Conservation (phyloP, 2,888 invertebrate genomes). For the Acanthoscelides obtectus region DNA sequence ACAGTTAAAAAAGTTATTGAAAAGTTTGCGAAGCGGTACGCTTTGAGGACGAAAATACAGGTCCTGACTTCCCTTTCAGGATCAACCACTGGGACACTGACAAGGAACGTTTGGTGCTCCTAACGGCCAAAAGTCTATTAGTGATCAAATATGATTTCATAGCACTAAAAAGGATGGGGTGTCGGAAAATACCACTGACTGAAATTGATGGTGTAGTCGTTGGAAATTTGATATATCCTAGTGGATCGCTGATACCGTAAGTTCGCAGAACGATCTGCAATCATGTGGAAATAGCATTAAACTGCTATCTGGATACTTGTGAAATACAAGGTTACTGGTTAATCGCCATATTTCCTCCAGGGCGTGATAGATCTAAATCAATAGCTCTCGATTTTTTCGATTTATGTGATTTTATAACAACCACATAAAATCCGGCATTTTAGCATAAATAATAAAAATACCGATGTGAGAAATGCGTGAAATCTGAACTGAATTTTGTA, state of each 20-base stretch:
- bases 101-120: conserved; percentile 70
- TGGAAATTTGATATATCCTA: conserved; percentile 78
- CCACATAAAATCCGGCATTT: too few species aligned
- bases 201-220: conserved; percentile 67
- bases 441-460: too few species aligned
- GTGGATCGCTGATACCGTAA: conserved; percentile 79
- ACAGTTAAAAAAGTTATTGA: too few species aligned
- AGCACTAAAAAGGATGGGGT: conserved; percentile 67
- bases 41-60: too few species aligned
- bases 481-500: too few species aligned
- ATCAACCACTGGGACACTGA: conserved; percentile 87
- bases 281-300: neutral
- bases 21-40: too few species aligned
- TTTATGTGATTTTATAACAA: too few species aligned
- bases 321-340: too few species aligned
- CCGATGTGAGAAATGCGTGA: too few species aligned
- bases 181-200: conserved; percentile 62
- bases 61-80: conserved; percentile 51
- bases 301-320: neutral
- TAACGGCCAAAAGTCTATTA: conserved; percentile 69
- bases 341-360: too few species aligned
- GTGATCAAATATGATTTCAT: conserved; percentile 84
- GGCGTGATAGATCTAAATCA: too few species aligned
- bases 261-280: conserved; percentile 40
- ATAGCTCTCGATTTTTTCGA: too few species aligned